A percentile compares a stretch with the other conserved stretches of the same genome.
phyloP scores from a whole-genome alignment of 1,140 invertebrate genomes.

The Anagrus nilaparvatae region DNA sequence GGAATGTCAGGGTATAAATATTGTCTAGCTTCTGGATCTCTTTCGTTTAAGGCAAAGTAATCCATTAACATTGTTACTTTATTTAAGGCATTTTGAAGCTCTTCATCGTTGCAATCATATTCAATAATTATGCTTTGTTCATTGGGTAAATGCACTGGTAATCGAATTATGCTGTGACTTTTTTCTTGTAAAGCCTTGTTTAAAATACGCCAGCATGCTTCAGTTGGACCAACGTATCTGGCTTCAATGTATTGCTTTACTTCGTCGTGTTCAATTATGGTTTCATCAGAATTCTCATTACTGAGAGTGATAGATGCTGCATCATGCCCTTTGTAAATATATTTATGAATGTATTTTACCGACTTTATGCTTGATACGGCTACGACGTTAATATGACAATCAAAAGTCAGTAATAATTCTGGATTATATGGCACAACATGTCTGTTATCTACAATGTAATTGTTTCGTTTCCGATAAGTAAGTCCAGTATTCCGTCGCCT shows the following conservation, averaged over 20 bases:
- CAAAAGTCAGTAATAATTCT: background rate
- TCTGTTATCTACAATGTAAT: conserved; percentile 5
- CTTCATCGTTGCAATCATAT: background rate
- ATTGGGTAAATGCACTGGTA: conserved; percentile 6
- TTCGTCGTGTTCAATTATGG: conserved; percentile 3
- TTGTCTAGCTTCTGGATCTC: background rate
- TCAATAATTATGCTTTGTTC: conserved; percentile 5
- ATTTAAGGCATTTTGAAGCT: background rate
- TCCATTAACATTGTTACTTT: conserved; percentile 4
- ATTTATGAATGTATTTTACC: conserved; percentile 11
- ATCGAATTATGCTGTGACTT: conserved; percentile 6
- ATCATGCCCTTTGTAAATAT: conserved; percentile 11
- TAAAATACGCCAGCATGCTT: conserved; percentile 9
- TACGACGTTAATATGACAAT: conserved; percentile 13
- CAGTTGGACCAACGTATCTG: conserved; percentile 7
- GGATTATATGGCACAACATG: conserved; percentile 8
- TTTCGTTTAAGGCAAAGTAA: conserved; percentile 2
- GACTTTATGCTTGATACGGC: conserved; percentile 3
- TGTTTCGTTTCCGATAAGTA: background rate
- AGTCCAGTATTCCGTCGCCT: conserved; percentile 24
- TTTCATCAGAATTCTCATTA: background rate
- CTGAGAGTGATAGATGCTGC: background rate
- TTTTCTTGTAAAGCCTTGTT: conserved; percentile 1
- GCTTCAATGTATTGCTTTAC: conserved; percentile 2
- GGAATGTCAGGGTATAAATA: conserved; percentile 5